Base-by-base conservation (phyloP, 2,797 vertebrate genomes). In the Pipistrellus pipistrellus region DNA sequence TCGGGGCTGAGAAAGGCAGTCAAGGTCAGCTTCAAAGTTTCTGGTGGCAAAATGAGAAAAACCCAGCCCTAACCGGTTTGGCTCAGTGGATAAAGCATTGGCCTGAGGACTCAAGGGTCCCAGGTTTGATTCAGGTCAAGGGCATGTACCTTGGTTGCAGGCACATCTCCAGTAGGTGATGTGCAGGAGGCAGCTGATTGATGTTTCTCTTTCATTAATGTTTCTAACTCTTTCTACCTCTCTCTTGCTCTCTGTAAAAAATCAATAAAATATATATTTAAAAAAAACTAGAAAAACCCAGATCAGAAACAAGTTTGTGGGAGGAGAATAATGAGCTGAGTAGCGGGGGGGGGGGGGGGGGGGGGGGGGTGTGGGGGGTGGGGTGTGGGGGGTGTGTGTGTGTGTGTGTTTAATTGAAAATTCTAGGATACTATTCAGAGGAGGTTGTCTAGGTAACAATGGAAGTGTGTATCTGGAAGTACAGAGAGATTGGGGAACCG, bases 1-100 rank as follows among this genome's bases (percentile, higher is more conserved):
- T 4, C 6, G 5, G 41, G 51, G 21, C 41, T 25, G 35, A 64
- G 75, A 23, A 30, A 77, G 32, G 48, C 69, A 66, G 21, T 69
- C 82, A 83, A 75, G 87, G 30, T 13, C 1, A 18, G 69, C n/a
- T 53, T 93, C 20, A 15, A 46, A 93, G 48, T 32, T 94, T 95
- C 66, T 44, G 59, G 44, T 69, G 76, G 77, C n/a, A 83, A 93
- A 88, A 69, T 12, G 44, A 72, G 80, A 84, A 20, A 23, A 87
- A 73, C 9, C 11, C 23, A 86, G 62, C 44, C 44, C 44, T 44
- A 44, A 44, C 44, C 9, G 44, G 44, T 44, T 44, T 44, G 44
- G 44, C 44, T 44, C 44, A 44, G 44, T 44, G 44, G 44, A 44
- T 44, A 44, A 11, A 44, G 44, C 44, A 11, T 44, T 44, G 10